These are phyloP conservation scores for Euthynnus affinis DNA, from an alignment of 2,797 vertebrate species.

Conservation along the genomic window DNA sequence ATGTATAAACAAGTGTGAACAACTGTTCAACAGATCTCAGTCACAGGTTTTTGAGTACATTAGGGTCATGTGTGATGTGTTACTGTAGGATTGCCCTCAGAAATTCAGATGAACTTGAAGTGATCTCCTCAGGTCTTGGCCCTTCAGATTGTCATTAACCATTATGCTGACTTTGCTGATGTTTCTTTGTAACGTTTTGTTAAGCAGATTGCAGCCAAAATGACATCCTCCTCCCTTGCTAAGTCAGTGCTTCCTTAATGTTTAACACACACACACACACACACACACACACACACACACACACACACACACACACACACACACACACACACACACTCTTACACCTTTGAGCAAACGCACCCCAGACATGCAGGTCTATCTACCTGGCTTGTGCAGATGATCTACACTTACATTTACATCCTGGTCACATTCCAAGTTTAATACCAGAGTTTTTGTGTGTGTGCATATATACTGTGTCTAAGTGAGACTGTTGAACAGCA, in stretches of 20 bases:
- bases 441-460: no score
- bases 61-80: constrained; percentile 17
- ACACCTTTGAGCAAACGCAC: background rate
- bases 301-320: constrained; percentile 1
- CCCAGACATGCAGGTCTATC: background rate
- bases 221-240: constrained; percentile 42
- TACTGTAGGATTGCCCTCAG: background rate
- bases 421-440: no score
- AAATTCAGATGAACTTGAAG: constrained; percentile 10
- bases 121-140: constrained; percentile 22
- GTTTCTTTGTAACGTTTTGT: constrained; percentile 47
- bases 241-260: constrained; percentile 56
- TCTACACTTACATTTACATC: no score
- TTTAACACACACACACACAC: constrained; percentile 34
- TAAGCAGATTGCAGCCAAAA: constrained; percentile 31
- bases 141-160: constrained; percentile 50
- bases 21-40: constrained; percentile 5
- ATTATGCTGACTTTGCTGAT: constrained; percentile 43
- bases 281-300: constrained; percentile 1
- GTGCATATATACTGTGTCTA: constrained; percentile 5
- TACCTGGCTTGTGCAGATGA: no score
- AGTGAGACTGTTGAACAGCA: constrained; percentile 39
- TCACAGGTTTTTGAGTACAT: constrained; percentile 13
- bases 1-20: constrained; percentile 37
- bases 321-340: constrained; percentile 8